These are phyloP conservation scores for Galerucella calmariensis DNA, from an alignment of 2,888 invertebrate genomes.

Conservation along the genomic window DNA sequence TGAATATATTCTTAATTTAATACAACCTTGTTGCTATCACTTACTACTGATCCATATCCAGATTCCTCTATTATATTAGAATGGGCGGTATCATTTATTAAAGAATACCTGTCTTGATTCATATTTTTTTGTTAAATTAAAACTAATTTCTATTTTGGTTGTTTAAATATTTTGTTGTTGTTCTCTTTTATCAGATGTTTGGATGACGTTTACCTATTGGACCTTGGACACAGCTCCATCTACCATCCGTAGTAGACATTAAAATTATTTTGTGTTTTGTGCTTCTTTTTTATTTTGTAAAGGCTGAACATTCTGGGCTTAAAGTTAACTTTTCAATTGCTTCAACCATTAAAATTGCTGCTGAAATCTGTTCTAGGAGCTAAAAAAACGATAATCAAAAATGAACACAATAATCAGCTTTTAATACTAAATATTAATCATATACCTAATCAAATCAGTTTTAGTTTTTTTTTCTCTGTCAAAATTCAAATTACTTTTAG, in stretches of 20 bases:
- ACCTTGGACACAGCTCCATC: neutral
- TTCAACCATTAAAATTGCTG: too few relatives aligned
- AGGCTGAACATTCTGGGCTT: neutral
- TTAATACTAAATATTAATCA: neutral
- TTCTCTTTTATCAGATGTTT: constrained; percentile 15
- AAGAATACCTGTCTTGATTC: constrained; percentile 48
- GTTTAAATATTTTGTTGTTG: constrained; percentile 24
- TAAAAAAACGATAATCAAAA: too few relatives aligned
- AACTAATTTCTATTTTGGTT: neutral
- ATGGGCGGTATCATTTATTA: constrained; percentile 42
- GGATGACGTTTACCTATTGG: constrained; percentile 19
- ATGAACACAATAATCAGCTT: too few relatives aligned
- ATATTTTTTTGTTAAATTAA: constrained; percentile 29
- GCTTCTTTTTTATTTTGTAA: neutral
- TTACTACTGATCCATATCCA: constrained; percentile 45
- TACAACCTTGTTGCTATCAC: neutral
- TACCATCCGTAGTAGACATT: neutral
- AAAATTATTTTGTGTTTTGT: too few relatives aligned
- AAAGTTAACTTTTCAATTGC: neutral
- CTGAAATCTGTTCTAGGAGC: too few relatives aligned
- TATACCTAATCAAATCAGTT: neutral
- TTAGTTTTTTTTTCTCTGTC: neutral
- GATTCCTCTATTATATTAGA: constrained; percentile 39
- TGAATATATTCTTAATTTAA: neutral
- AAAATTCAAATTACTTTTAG: neutral